Percentiles rank a stretch among this genome's conserved stretches.
Evolutionary conservation across 2,113 vertebrate species (phyloP).

Genomic region (Nerophis ophidion): DNA sequence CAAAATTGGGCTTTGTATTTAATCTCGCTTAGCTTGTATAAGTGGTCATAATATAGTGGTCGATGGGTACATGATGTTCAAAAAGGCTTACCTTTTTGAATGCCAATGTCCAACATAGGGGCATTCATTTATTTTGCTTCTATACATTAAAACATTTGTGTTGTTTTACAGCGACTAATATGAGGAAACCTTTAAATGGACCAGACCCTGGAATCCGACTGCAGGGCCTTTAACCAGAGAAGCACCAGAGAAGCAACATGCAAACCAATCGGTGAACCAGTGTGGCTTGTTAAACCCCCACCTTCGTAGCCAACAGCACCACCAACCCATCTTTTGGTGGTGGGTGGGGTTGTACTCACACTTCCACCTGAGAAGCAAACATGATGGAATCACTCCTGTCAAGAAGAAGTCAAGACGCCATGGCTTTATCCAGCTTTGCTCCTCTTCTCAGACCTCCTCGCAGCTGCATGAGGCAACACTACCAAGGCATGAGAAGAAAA

Average conservation of each 20-base stretch:
- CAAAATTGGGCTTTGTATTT: no score
- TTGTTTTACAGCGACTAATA: slow-evolving; percentile 64
- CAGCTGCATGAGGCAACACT: slow-evolving; percentile 48
- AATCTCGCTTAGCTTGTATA: no score
- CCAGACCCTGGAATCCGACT: slow-evolving; percentile 59
- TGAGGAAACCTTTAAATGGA: slow-evolving; percentile 68
- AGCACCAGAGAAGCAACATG: slow-evolving; percentile 54
- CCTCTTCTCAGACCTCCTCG: slow-evolving; percentile 37
- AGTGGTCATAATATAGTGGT: no score
- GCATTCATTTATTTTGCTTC: background rate
- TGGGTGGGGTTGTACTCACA: slow-evolving; percentile 15
- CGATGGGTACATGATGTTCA: no score
- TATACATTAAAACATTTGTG: slow-evolving; percentile 7
- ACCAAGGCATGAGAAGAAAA: slow-evolving; percentile 79
- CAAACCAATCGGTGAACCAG: slow-evolving; percentile 54
- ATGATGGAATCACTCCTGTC: slow-evolving; percentile 59
- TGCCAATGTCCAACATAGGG: background rate
- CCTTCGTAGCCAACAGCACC: slow-evolving; percentile 28
- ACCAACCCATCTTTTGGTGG: slow-evolving; percentile 11
- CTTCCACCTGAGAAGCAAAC: slow-evolving; percentile 34
- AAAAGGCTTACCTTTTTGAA: no score
- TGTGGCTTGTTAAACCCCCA: slow-evolving; percentile 38
- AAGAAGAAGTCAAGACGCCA: slow-evolving; percentile 32
- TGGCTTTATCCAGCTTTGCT: slow-evolving; percentile 29
- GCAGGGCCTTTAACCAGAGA: slow-evolving; percentile 48